Conservation (phyloP, 2,797 vertebrate genomes). For the Fratercula arctica region DNA sequence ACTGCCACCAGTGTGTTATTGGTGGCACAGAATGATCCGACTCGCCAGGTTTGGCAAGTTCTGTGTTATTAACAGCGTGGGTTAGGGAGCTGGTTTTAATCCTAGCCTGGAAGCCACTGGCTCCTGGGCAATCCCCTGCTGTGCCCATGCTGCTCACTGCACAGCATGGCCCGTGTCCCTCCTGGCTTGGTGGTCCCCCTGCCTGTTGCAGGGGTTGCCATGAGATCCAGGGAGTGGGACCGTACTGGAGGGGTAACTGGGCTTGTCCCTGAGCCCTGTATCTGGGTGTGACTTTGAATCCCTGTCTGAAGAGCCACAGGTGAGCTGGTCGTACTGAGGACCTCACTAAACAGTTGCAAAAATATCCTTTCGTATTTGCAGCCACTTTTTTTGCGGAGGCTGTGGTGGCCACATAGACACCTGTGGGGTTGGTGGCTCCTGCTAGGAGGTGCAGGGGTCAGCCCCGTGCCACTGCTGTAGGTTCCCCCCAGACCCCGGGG, state of each 20-base stretch:
- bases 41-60: not conserved
- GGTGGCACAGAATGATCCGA: not conserved
- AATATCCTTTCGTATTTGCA: not conserved
- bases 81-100: not conserved
- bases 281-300: not conserved
- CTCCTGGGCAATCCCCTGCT: not conserved
- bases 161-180: not conserved
- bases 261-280: fast-evolving
- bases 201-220: not conserved
- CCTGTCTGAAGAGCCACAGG: not conserved
- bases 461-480: not conserved
- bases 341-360: not conserved
- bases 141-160: not conserved
- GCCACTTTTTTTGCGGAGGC: not conserved
- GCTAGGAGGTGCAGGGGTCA: not conserved
- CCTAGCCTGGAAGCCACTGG: not conserved
- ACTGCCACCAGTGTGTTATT: not conserved
- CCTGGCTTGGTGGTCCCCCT: not conserved
- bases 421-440: not conserved
- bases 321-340: not conserved
- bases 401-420: fast-evolving
- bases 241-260: not conserved
- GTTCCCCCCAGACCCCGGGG: not conserved
- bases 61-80: not conserved
- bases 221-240: not conserved